Conservation (phyloP, 2,113 vertebrate genomes). For the Oplegnathus fasciatus region DNA sequence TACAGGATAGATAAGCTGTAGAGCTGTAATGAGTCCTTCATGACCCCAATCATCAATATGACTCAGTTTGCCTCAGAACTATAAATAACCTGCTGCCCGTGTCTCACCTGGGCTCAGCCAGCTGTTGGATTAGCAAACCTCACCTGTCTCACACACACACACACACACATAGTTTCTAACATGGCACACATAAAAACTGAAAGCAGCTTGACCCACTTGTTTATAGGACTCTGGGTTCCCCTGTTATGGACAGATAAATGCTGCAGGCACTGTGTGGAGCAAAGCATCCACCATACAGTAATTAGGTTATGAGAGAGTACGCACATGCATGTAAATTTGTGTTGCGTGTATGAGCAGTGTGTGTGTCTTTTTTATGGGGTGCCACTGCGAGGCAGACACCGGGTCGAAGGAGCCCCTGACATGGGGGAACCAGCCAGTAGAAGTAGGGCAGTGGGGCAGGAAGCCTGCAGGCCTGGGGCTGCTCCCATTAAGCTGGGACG, state of each 20-base stretch:
- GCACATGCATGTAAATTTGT: constrained; percentile 46
- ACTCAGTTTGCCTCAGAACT: constrained; percentile 36
- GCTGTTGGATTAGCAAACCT: constrained; percentile 49
- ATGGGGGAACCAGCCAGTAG: constrained; percentile 34
- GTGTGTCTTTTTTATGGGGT: constrained; percentile 12
- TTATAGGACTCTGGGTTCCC: constrained; percentile 16
- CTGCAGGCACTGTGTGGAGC: constrained; percentile 30
- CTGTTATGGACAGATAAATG: constrained; percentile 35
- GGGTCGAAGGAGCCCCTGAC: constrained; percentile 5
- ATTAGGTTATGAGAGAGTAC: constrained; percentile 58
- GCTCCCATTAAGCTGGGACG: constrained; percentile 18
- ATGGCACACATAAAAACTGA: constrained; percentile 11
- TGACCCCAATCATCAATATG: constrained; percentile 53
- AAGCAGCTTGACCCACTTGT: constrained; percentile 55
- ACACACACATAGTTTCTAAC: neutral
- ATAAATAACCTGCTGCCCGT: constrained; percentile 51
- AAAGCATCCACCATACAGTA: constrained; percentile 20
- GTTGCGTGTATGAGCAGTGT: neutral
- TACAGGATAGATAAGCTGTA: constrained; percentile 14
- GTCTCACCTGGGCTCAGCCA: constrained; percentile 55
- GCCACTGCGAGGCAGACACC: neutral
- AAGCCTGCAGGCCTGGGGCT: constrained; percentile 24
- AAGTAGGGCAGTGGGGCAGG: constrained; percentile 73
- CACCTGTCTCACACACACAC: constrained; percentile 10
- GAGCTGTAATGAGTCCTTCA: constrained; percentile 5